A percentile compares a stretch with the other conserved stretches of the same genome.
Evolutionary conservation across 2,797 vertebrate species (phyloP).

Genomic region (Acanthiza pusilla): DNA sequence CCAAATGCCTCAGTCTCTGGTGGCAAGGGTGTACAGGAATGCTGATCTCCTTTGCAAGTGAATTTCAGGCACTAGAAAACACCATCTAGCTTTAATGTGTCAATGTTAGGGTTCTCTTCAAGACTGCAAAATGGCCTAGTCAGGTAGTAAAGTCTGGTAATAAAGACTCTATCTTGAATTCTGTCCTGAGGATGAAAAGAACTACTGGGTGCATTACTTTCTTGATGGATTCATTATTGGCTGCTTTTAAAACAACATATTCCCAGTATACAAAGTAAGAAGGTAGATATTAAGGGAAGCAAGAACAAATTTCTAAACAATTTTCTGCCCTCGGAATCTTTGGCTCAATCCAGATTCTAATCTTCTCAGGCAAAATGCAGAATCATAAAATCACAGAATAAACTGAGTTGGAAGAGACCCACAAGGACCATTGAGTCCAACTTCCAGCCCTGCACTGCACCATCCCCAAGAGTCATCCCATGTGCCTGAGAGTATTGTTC

Average conservation of each 20-base stretch:
- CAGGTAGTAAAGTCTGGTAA: not conserved
- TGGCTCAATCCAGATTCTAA: not conserved
- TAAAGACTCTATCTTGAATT: not conserved
- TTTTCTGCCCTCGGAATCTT: not conserved
- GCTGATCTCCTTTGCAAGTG: not conserved
- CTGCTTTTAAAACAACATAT: not conserved
- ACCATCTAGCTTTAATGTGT: not conserved
- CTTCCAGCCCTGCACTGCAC: not conserved
- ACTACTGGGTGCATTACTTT: not conserved
- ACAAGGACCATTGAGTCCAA: accelerated
- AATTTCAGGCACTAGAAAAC: not conserved
- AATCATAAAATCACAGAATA: not conserved
- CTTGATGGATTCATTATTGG: not conserved
- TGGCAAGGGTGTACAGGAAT: not conserved
- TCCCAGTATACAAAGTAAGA: not conserved
- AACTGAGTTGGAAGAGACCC: not conserved
- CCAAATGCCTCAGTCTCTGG: not conserved
- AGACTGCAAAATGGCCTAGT: not conserved
- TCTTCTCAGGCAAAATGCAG: not conserved
- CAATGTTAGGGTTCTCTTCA: not conserved
- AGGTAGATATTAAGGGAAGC: not conserved
- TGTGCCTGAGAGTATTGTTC: not conserved
- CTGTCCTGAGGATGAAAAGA: not conserved
- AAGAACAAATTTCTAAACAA: not conserved
- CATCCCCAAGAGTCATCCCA: accelerated